Conservation (phyloP, 2,888 invertebrate species). For the Orchesella flavescens region DNA sequence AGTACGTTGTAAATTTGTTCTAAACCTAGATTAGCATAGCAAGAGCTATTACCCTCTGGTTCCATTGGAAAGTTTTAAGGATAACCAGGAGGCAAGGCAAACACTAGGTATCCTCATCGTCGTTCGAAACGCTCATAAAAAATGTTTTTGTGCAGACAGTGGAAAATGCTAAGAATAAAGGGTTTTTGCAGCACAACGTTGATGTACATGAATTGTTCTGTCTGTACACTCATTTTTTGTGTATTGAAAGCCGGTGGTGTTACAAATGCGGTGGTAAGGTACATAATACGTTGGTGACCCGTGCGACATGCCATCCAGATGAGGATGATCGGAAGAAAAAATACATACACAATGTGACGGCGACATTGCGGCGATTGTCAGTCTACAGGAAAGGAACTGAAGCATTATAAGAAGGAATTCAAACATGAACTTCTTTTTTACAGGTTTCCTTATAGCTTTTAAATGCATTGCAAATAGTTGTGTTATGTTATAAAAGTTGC, state of each 20-base stretch:
- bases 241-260: slow-evolving; percentile 50
- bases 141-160: slow-evolving; percentile 32
- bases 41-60: too few species aligned
- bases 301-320: slow-evolving; percentile 62
- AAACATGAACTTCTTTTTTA: not conserved
- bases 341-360: slow-evolving; percentile 50
- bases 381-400: slow-evolving; percentile 35
- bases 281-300: slow-evolving; percentile 59
- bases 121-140: not conserved
- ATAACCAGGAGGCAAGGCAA: not conserved
- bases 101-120: not conserved
- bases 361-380: slow-evolving; percentile 57
- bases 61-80: not conserved
- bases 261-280: slow-evolving; percentile 41
- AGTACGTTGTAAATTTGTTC: too few species aligned
- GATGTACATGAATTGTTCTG: slow-evolving; percentile 48
- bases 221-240: slow-evolving; percentile 37
- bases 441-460: not conserved
- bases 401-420: not conserved
- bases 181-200: slow-evolving; percentile 8
- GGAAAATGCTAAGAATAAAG: slow-evolving; percentile 42
- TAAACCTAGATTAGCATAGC: too few species aligned
- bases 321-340: slow-evolving; percentile 45
- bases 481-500: slow-evolving; percentile 14
- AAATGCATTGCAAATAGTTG: not conserved